Conservation (phyloP, 1,140 invertebrate species). For the Drosophila triauraria region DNA sequence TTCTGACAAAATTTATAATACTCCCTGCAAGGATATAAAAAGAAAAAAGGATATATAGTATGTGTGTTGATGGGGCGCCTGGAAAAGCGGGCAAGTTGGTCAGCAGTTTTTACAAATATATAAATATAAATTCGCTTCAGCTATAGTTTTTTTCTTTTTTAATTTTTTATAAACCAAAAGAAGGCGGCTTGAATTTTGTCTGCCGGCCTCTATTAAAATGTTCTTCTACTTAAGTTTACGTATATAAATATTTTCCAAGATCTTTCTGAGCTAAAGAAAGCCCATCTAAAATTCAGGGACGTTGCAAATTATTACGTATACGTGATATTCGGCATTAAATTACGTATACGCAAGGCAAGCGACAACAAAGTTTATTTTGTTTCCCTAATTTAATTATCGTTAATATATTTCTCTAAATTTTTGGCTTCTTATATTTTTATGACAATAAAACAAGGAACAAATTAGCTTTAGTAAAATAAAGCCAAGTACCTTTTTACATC, state of each 20-base stretch:
- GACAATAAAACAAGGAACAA: not conserved
- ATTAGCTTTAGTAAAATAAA: no score
- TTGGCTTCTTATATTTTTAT: not conserved
- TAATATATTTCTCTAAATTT: no score
- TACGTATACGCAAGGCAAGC: not conserved
- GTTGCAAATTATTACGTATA: conserved; percentile 3
- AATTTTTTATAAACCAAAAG: not conserved
- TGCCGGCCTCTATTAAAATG: not conserved
- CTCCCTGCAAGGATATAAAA: not conserved
- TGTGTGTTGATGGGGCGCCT: not conserved
- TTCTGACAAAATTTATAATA: not conserved
- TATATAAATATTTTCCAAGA: no score
- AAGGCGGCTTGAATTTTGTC: not conserved
- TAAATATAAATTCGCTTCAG: conserved; percentile 21
- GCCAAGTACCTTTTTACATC: no score
- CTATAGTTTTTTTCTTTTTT: not conserved
- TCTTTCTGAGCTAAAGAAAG: no score
- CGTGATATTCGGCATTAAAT: not conserved
- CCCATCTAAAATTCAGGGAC: no score
- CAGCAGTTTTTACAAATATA: conserved; percentile 38
- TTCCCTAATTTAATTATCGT: not conserved
- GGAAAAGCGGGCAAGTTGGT: conserved; percentile 37
- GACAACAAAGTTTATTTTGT: no score
- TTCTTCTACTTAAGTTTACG: no score
- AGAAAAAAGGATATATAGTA: not conserved